Evolutionary conservation across 2,797 vertebrate species (phyloP).

Genomic region (Kryptolebias ocellatus): DNA sequence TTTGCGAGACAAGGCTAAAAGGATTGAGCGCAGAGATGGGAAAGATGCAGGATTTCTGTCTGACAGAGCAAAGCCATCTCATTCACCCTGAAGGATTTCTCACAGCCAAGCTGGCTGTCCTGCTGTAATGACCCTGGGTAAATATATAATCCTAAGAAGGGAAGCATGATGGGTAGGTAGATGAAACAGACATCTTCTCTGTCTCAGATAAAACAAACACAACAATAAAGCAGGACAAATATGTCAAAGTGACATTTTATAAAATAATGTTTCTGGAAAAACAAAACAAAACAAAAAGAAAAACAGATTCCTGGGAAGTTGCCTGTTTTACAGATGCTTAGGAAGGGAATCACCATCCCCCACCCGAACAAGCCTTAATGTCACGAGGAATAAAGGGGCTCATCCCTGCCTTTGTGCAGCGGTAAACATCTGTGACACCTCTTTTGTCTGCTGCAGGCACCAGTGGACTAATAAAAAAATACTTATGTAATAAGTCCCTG

Average conservation of each 20-base stretch:
- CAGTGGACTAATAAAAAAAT: conserved; percentile 18
- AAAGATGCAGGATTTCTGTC: conserved; percentile 40
- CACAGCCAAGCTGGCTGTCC: conserved; percentile 21
- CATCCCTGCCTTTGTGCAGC: conserved; percentile 32
- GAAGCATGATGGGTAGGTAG: conserved; percentile 5
- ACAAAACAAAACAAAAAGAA: not conserved
- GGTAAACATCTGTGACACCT: conserved; percentile 34
- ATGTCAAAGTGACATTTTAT: conserved; percentile 9
- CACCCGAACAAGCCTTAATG: conserved; percentile 26
- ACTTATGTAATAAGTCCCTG: conserved; percentile 22
- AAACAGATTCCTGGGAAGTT: not conserved
- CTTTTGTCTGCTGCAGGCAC: conserved; percentile 27
- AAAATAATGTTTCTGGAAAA: not conserved
- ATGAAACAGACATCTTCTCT: conserved; percentile 26
- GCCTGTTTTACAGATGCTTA: not conserved
- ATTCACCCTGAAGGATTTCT: conserved; percentile 41
- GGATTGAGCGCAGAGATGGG: conserved; percentile 22
- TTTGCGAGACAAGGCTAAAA: conserved; percentile 49
- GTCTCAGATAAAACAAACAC: conserved; percentile 1
- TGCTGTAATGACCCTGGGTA: conserved; percentile 45
- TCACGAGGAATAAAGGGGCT: conserved; percentile 33
- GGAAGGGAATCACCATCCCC: conserved; percentile 32
- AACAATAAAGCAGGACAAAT: not conserved
- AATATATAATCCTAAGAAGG: conserved; percentile 35
- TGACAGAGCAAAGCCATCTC: conserved; percentile 51